Base-by-base conservation (phyloP, 2,797 vertebrate genomes). In the Enteromius viviparus region DNA sequence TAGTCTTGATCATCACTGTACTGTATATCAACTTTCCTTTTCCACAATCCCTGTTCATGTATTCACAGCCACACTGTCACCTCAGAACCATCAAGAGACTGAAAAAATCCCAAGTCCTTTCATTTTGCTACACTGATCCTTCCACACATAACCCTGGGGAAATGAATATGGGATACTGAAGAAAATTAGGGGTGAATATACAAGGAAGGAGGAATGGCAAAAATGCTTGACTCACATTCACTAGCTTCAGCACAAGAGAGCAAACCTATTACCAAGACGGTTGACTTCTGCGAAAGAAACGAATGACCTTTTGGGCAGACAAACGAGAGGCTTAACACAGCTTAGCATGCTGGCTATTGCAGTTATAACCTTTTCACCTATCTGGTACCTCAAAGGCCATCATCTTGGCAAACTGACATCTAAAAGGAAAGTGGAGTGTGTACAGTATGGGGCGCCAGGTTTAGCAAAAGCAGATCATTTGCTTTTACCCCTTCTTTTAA, bases 331-430 rank as follows among this genome's bases (percentile, higher is more conserved):
- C 40, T 32, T 80, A 87, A 87, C 85, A 82, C 84, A 85, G 88
- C 90, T 90, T 55, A 68, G 89, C 85, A 85, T 80, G 58, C 84
- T 84, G 82, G 81, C 74, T 88, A 87, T 87, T 76, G 68, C 81
- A 84, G 83, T 58, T 82, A 72, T 88, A 89, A 92, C 90, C 91
- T 92, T 92, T 92, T 89, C 87, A 86, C 90, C 89, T 76, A 29
- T 85, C 85, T 76, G 88, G 90, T 88, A 89, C 87, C 89, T 89
- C 86, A 92, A 94, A 94, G 89, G 90, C 90, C 91, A 89, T 77
- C 79, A 81, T 87, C 83, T 90, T 85, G 90, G 65, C 80, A 81
- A 87, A 83, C 82, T 81, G 81, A 79, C 84, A 85, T 76, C 62
- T 40, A 19, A 83, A 75, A 76, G 8, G 14, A 76, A 66, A 64